Evolutionary conservation across 1,140 invertebrate genomes (phyloP), one percentile per base, ranked within the genome.

Genomic region (Trachelipus rathkii): DNA sequence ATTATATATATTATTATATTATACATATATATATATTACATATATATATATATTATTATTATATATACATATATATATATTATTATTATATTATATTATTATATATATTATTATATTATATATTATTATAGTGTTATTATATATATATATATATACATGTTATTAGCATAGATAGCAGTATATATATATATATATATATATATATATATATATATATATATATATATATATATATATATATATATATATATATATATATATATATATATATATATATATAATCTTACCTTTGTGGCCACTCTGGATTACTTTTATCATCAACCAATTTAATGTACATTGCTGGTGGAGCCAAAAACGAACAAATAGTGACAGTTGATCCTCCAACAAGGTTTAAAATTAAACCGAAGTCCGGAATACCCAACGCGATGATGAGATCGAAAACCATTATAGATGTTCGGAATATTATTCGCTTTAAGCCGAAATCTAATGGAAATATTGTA

Each of bases 361-460:
- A 90, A 6, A 96, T 84, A 0, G 93, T 93, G 0, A 93, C 92
- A 0, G 92, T 94, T 0, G 95, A 88, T 0, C 92, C 91, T 19
- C 94, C 94, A 8, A 96, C 90, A 5, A 97, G 85, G 43, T 93
- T 89, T 89, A 97, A 92, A 5, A 97, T 90, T 15, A 94, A 87
- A 78, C 95, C 94, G 83, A 97, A 96, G 79, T 90, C 87, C 0
- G 95, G 95, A 0, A 97, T 89, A 5, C 91, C 89, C 85, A 94
- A 91, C 0, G 90, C 93, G 6, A 95, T 85, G 21, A 93, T 89
- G 6, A 96, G 89, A 0, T 91, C 90, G 0, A 91, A 78, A 0
- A 89, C 86, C 10, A 95, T 87, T 0, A 96, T 85, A 0, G 86
- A 83, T 0, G 92, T 91, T 60, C 95, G 87, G 23, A 94, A 84